A percentile compares a stretch with the other conserved stretches of the same genome.
Conservation (phyloP, 2,113 vertebrate species). For the Rhinoderma darwinii region DNA sequence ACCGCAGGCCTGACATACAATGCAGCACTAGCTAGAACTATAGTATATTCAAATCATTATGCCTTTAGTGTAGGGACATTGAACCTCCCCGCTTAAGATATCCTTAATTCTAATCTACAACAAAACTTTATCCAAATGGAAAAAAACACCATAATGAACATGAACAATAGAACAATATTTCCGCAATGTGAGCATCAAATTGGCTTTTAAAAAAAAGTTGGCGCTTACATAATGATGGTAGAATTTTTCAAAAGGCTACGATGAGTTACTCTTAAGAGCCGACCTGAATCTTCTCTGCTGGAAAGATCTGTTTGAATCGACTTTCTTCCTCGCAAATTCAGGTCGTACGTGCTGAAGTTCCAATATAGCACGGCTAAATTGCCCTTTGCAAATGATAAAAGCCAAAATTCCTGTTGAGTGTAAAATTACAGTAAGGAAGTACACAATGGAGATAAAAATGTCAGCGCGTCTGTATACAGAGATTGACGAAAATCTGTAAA, state of each 20-base stretch:
- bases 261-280: slow-evolving; percentile 16
- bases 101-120: not conserved
- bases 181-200: not conserved
- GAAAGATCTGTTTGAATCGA: slow-evolving; percentile 37
- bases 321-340: slow-evolving; percentile 20
- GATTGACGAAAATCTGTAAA: slow-evolving; percentile 25
- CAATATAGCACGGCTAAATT: slow-evolving; percentile 29
- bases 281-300: slow-evolving; percentile 20
- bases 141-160: not conserved
- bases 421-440: slow-evolving; percentile 30
- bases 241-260: slow-evolving; percentile 31
- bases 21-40: not conserved
- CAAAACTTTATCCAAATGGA: not conserved
- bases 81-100: not conserved
- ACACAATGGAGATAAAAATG: slow-evolving; percentile 36
- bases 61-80: not conserved
- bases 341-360: slow-evolving; percentile 26
- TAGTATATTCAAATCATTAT: not conserved
- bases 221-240: not conserved
- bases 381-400: slow-evolving; percentile 54
- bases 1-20: not conserved
- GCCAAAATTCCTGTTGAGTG: slow-evolving; percentile 30
- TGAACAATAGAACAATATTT: slow-evolving; percentile 8
- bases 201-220: not conserved
- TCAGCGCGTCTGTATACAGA: not conserved